Base-by-base conservation (phyloP, 2,113 vertebrate species). In the Podarcis muralis region DNA sequence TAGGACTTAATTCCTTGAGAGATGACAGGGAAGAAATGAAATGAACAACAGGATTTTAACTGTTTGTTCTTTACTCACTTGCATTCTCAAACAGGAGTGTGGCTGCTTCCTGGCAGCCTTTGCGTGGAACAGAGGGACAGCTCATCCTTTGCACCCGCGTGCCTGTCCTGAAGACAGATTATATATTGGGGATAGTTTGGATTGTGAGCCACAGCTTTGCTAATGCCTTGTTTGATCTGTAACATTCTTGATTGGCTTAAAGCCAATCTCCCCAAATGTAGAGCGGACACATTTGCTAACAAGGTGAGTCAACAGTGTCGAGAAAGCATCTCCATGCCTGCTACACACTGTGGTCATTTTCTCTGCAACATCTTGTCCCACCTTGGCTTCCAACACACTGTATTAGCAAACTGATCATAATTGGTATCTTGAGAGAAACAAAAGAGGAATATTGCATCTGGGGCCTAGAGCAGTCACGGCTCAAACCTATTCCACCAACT, bases 11-110 rank as follows among this genome's bases (percentile, higher is more conserved):
- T 71, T 82, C 85, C 37, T 25, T 82, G 75, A 68, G 83, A 85
- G 65, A 7, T 40, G 43, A 78, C 62, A 88, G 62, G 30, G n/a
- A 68, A 77, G 75, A 86, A 89, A 91, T 1, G 1, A 84, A 79
- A 30, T 0, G 0, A 0, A 35, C 37, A 74, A 0, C 5, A 76
- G 18, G 11, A 22, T 66, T 11, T 69, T 2, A 30, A 32, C 3
- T 0, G 1, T 40, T 20, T 48, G n/a, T 37, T 27, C 3, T 78
- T 43, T 59, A 66, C 13, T 32, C 35, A 27, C 9, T 88, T 68
- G 20, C 30, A 35, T 84, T 62, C 81, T 65, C 81, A 37, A 71
- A 66, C 0, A 76, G 66, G 7, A 87, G 2, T 53, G 79, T 48
- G 1, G 59, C 69, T 72, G 0, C 65, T 72, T 87, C 69, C 35